Evolutionary conservation across 64 coral and sea anemone species (phyloP), one percentile per base, ranked within the genome.

Genomic region (Pocillopora damicornis): DNA sequence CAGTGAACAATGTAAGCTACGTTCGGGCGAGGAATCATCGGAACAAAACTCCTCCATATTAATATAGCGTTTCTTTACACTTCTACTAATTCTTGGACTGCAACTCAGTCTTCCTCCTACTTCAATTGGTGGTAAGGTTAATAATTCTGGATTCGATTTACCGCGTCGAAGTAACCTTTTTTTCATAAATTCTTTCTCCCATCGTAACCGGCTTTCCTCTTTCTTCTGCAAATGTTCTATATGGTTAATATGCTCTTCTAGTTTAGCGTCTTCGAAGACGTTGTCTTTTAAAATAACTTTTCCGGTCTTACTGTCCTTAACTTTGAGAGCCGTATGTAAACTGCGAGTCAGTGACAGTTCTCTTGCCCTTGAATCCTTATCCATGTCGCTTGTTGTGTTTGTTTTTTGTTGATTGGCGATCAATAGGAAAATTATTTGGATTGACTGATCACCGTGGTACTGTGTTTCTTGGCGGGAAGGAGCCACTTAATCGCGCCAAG

Each of bases 301-400:
- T 45, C 80, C 80, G 13, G 63, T 83, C 68, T 69, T 83, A 37
- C 80, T 83, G 36, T 83, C 80, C 68, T 83, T 83, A 2, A 83
- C 35, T 65, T 82, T 66, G 5, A 83, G 63, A 51, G 62, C 15
- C 35, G 35, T 23, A 8, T 83, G 61, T 51, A 69, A 20, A 6
- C 80, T 16, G 10, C 56, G 61, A 42, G 61, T 17, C 68, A 62
- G 66, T 12, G 63, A 45, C 1, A 69, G 61, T n/a, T 83, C 63
- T 22, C 37, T 83, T 83, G 65, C 37, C 35, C 80, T 42, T 9
- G 16, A 13, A 20, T 83, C 80, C 63, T 68, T 83, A 51, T 51
- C 42, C 42, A 51, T 51, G 42, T 51, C 42, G 42, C 7, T 7
- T 2, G 34, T 10, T 68, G 12, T 65, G 22, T 80, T 80, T 80